Percentiles rank a stretch among this genome's conserved stretches.
These are phyloP conservation scores for Ganaspis sp. DNA, from an alignment of 1,140 invertebrate species.

Conservation along the genomic window DNA sequence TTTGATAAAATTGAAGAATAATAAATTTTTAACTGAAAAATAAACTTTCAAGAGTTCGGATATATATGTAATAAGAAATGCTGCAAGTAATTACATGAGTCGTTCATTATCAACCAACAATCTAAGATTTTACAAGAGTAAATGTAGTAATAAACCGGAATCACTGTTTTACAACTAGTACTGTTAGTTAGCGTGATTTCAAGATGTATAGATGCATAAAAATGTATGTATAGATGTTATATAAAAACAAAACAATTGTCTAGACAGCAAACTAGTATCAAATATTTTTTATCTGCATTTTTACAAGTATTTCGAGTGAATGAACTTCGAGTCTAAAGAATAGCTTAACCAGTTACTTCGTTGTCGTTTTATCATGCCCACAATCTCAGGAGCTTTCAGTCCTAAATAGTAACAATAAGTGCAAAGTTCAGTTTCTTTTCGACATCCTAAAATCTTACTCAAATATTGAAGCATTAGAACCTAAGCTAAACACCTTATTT, in stretches of 20 bases:
- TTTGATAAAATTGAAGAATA: too few relatives aligned
- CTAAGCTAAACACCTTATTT: too few relatives aligned
- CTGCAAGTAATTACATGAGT: not conserved
- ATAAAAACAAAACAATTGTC: not conserved
- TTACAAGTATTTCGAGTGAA: not conserved
- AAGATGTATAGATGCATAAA: not conserved
- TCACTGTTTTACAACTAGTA: not conserved
- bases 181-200: too few relatives aligned
- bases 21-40: too few relatives aligned
- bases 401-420: not conserved
- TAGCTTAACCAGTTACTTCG: not conserved
- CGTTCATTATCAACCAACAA: not conserved
- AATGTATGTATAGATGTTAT: not conserved
- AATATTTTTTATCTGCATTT: not conserved
- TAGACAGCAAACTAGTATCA: not conserved
- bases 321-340: slow-evolving; percentile 7
- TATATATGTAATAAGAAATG: too few relatives aligned
- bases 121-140: not conserved
- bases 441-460: not conserved
- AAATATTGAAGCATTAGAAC: too few relatives aligned
- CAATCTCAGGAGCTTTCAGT: not conserved
- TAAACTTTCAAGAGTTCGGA: too few relatives aligned
- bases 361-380: not conserved
- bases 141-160: not conserved
- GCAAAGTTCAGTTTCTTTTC: not conserved